A percentile compares a stretch with the other conserved stretches of the same genome.
phyloP scores from a whole-genome alignment of 2,113 vertebrate species.

The Hippolais icterina region DNA sequence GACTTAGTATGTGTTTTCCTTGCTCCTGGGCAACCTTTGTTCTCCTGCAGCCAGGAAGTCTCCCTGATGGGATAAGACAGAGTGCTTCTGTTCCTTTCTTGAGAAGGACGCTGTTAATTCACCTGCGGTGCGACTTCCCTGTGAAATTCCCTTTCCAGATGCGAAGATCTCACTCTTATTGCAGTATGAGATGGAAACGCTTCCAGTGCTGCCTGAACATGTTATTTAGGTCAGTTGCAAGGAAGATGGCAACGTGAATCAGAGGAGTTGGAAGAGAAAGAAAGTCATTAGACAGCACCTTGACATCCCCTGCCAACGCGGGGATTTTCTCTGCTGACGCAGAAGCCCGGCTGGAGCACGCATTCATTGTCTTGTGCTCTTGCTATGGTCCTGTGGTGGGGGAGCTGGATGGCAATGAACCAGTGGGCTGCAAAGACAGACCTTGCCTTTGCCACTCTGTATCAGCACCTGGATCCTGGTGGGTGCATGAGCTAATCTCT shows the following conservation, averaged over 20 bases:
- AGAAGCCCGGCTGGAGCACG: background rate
- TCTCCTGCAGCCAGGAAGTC: slow-evolving; percentile 11
- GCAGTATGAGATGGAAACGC: background rate
- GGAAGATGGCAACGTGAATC: background rate
- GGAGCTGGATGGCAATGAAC: background rate
- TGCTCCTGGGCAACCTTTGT: slow-evolving; percentile 43
- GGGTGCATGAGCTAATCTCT: background rate
- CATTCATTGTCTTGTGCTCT: background rate
- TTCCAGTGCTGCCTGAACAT: slow-evolving; percentile 25
- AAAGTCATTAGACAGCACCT: background rate
- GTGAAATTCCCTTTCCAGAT: slow-evolving; percentile 1
- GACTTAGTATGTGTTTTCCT: background rate
- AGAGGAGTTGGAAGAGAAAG: slow-evolving; percentile 12
- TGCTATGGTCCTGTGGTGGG: background rate
- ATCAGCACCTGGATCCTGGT: background rate
- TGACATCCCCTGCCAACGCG: background rate
- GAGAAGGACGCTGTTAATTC: background rate
- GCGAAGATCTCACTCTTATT: background rate
- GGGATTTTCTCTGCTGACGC: background rate
- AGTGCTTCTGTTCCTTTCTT: background rate
- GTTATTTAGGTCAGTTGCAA: slow-evolving; percentile 47
- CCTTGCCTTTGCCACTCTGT: background rate
- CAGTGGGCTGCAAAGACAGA: background rate
- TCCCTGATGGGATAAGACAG: background rate
- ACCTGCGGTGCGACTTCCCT: background rate